Conservation (phyloP, 1,140 invertebrate species). For the Drosophila lini region DNA sequence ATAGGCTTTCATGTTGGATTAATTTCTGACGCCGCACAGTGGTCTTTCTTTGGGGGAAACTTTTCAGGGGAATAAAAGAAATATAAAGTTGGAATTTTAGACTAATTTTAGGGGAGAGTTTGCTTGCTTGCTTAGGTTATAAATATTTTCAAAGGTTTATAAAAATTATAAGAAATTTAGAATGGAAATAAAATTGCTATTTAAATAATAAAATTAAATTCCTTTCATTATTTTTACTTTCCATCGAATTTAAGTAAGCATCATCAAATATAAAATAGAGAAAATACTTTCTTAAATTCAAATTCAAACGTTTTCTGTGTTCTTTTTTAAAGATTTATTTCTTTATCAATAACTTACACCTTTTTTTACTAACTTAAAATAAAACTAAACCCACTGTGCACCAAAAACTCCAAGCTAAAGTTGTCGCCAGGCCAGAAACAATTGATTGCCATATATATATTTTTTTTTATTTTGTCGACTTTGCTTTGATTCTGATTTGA, state of each 20-base stretch:
- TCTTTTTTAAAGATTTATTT: background rate
- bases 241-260: background rate
- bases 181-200: background rate
- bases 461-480: conserved; percentile 9
- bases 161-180: too few species aligned
- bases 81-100: too few species aligned
- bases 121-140: too few species aligned
- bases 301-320: too few species aligned
- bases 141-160: too few species aligned
- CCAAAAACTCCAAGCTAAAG: conserved; percentile 1
- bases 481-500: conserved; percentile 32
- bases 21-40: conserved; percentile 32
- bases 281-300: too few species aligned
- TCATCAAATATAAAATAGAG: background rate
- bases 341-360: background rate
- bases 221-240: background rate
- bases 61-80: too few species aligned
- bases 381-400: background rate
- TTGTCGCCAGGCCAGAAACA: conserved; percentile 32
- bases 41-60: background rate
- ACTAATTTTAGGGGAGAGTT: background rate
- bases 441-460: conserved; percentile 13
- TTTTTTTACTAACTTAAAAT: background rate
- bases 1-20: conserved; percentile 48
- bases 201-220: background rate